Base-by-base conservation (phyloP, 2,797 vertebrate genomes). In the Intellagama lesueurii region DNA sequence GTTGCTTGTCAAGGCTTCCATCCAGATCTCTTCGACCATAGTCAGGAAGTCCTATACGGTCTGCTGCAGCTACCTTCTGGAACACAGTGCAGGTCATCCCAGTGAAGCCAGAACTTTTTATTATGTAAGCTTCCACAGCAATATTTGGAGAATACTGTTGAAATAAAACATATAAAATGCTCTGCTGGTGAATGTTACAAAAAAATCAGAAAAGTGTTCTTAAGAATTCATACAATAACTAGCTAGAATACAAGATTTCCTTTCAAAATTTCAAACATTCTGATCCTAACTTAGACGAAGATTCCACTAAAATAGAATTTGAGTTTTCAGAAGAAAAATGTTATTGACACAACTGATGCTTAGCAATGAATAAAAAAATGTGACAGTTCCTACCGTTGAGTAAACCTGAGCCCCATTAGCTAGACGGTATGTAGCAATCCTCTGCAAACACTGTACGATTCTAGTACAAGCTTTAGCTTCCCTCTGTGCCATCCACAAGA, bases 71-170 rank as follows among this genome's bases (percentile, higher is more conserved):
- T 89, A 97, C 96, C 94, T 98, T 99, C 97, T 99, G 98, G 96
- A 99, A 98, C n/a, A 99, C 96, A 30, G 98, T 98, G 96, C 99
- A 99, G 11, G 98, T 99, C 98, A 99, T 99, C 32, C 99, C 99
- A 5, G 98, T 98, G 97, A 99, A 99, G 92, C 98, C 98, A 11
- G 95, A 95, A 82, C 97, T 96, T 92, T 98, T 98, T 95, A 99
- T 97, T 56, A 98, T 94, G 56, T 99, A 99, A 40, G 98, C 98
- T 96, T 99, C 98, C 94, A 99, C 97, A 9, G 98, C 98, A 64
- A 99, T 99, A 94, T 99, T 99, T 93, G 98, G 98, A 75, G 98
- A 99, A 81, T 98, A 98, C 99, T 99, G 96, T 30, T 92, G 24
- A 93, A 93, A 89, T 8, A 28, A 93, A 88, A 90, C 5, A 35